phyloP scores from a whole-genome alignment of 2,113 vertebrate species.

The Castor canadensis region DNA sequence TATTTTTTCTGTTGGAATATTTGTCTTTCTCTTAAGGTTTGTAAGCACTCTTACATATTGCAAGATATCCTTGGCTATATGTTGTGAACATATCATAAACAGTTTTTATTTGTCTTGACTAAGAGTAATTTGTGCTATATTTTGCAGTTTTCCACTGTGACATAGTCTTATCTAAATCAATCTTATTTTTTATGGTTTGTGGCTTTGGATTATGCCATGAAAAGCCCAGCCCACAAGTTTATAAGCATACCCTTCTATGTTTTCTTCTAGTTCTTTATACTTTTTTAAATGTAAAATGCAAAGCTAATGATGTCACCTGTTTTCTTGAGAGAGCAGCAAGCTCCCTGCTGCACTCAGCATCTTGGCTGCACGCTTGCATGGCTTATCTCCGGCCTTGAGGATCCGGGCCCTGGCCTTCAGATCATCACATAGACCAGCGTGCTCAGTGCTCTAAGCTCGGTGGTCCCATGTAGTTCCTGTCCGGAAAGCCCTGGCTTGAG shows the following conservation, averaged over 20 bases:
- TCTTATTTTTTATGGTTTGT: background rate
- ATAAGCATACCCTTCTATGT: background rate
- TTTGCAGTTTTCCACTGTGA: slow-evolving; percentile 6
- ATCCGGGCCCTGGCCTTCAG: background rate
- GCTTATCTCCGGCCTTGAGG: background rate
- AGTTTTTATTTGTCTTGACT: slow-evolving; percentile 24
- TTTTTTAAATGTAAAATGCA: slow-evolving; percentile 8
- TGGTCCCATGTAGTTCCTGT: background rate
- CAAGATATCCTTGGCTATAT: background rate
- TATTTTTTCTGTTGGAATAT: background rate
- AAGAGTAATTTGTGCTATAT: slow-evolving; percentile 1
- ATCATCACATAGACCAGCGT: background rate
- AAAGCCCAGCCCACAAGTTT: background rate
- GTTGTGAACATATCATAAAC: background rate
- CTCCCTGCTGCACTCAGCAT: background rate
- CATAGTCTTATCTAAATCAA: background rate
- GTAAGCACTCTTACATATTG: background rate
- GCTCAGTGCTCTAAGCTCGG: background rate
- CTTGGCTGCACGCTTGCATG: background rate
- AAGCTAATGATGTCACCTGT: background rate
- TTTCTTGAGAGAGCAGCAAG: background rate
- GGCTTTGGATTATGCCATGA: background rate
- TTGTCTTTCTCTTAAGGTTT: slow-evolving; percentile 26
- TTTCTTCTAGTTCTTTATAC: background rate
- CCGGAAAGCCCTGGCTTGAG: background rate